Percentiles rank a stretch among this genome's conserved stretches.
Evolutionary conservation across 92 coral and sea anemone species (phyloP).

Genomic region (Muricea muricata): DNA sequence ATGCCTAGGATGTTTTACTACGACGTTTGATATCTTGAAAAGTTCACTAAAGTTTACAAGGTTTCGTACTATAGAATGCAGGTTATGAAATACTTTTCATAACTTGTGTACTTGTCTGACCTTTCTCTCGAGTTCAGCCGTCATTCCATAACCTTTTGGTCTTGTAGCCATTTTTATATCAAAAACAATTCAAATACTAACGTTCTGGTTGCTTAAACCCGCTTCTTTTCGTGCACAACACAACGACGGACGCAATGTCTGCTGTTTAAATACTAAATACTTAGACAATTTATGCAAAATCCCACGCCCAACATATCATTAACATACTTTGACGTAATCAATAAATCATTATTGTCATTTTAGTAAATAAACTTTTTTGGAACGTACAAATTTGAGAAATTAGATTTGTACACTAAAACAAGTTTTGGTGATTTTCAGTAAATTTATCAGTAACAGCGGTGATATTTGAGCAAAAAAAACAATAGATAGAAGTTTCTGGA

Average conservation of each 20-base stretch:
- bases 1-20: neutral
- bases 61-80: slow-evolving; percentile 18
- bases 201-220: neutral
- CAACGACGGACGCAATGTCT: neutral
- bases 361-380: neutral
- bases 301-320: slow-evolving; percentile 17
- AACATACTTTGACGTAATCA: neutral
- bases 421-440: neutral
- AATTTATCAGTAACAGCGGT: neutral
- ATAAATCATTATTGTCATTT: neutral
- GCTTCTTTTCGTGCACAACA: neutral
- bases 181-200: too few relatives aligned
- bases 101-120: neutral
- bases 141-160: slow-evolving; percentile 89
- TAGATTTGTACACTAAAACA: neutral
- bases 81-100: neutral
- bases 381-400: neutral
- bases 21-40: neutral
- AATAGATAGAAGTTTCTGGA: neutral
- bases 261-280: neutral
- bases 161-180: slow-evolving; percentile 72
- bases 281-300: slow-evolving; percentile 16
- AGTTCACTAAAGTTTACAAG: slow-evolving; percentile 1
- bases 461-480: neutral
- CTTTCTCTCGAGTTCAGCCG: slow-evolving; percentile 81